Percentiles rank a stretch among this genome's conserved stretches.
Conservation (phyloP, 2,113 vertebrate species). For the Rostratula benghalensis region DNA sequence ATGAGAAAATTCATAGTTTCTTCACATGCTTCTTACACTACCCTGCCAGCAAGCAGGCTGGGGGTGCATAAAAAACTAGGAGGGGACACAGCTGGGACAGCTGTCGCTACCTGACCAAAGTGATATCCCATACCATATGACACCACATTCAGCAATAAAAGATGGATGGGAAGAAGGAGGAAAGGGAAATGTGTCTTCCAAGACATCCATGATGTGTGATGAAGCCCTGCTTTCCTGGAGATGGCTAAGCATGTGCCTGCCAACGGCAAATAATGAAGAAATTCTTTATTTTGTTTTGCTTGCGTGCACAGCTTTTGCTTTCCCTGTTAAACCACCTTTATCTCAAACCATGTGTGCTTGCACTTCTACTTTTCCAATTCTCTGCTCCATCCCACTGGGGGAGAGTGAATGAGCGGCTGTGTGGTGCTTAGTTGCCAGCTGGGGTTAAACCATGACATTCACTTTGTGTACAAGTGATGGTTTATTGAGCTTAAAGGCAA, state of each 20-base stretch:
- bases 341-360: fast-evolving
- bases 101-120: not conserved
- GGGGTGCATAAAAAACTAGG: not conserved
- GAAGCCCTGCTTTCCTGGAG: not conserved
- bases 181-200: not conserved
- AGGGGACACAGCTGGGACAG: not conserved
- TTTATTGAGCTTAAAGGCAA: not conserved
- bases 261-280: too few relatives aligned
- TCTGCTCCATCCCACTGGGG: not conserved
- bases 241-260: too few relatives aligned
- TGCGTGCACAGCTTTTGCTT: fast-evolving
- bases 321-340: not conserved
- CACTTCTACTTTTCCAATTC: not conserved
- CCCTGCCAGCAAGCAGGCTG: fast-evolving
- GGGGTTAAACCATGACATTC: not conserved
- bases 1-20: not conserved
- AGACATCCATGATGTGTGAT: fast-evolving
- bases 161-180: not conserved
- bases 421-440: not conserved
- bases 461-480: not conserved
- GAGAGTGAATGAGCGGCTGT: not conserved
- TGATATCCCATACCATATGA: not conserved
- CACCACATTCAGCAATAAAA: not conserved
- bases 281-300: not conserved
- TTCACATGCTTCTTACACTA: not conserved